Conservation (phyloP, 1,140 invertebrate species). For the Diachasmimorpha longicaudata region DNA sequence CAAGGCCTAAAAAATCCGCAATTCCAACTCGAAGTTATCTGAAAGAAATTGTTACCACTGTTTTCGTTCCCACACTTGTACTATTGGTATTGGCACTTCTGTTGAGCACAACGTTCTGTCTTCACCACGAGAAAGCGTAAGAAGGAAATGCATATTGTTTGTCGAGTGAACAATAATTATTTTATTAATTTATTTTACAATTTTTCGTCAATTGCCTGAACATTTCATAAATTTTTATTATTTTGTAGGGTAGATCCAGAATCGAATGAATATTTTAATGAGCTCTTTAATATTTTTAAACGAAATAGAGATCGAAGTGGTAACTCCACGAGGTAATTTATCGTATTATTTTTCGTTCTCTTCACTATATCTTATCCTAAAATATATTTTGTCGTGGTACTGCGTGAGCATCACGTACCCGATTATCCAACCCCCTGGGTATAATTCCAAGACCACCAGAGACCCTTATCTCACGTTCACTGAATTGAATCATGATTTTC, state of each 20-base stretch:
- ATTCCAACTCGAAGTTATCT: constrained; percentile 75
- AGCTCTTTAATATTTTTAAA: constrained; percentile 55
- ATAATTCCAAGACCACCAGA: too few relatives aligned
- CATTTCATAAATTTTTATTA: not conserved
- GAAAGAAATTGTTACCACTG: constrained; percentile 73
- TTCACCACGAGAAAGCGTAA: constrained; percentile 81
- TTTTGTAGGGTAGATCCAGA: constrained; percentile 52
- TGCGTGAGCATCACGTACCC: too few relatives aligned
- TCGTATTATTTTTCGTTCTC: not conserved
- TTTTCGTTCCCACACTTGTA: constrained; percentile 73
- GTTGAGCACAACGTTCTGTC: constrained; percentile 76
- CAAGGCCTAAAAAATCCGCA: constrained; percentile 64
- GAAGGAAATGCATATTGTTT: constrained; percentile 47
- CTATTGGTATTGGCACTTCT: constrained; percentile 71
- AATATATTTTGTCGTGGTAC: too few relatives aligned
- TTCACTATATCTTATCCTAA: not conserved
- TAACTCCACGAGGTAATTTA: constrained; percentile 17
- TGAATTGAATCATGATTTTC: too few relatives aligned
- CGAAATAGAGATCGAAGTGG: constrained; percentile 31
- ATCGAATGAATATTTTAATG: constrained; percentile 53
- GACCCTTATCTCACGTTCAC: too few relatives aligned
- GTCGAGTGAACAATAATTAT: not conserved
- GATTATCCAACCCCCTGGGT: too few relatives aligned
- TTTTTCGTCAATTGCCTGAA: constrained; percentile 20
- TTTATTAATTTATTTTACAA: constrained; percentile 12